A percentile compares a stretch with the other conserved stretches of the same genome.
These are phyloP conservation scores for Linyphia triangularis DNA, from an alignment of 2,888 invertebrate species.

Conservation along the genomic window DNA sequence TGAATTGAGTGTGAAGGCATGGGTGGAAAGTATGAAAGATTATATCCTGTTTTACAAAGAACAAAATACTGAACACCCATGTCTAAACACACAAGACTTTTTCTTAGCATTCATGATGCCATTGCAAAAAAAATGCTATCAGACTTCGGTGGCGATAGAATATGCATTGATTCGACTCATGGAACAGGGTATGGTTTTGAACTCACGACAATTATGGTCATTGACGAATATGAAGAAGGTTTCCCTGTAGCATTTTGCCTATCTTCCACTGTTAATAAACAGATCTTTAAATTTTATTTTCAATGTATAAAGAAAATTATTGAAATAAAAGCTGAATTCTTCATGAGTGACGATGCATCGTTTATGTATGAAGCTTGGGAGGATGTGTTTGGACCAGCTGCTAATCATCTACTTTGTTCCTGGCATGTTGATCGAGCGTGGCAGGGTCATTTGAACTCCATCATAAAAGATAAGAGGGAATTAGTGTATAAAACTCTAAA, in stretches of 20 bases:
- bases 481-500: too few relatives aligned
- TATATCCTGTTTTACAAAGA: neutral
- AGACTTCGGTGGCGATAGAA: neutral
- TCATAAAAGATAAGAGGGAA: too few relatives aligned
- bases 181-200: neutral
- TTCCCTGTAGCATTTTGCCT: neutral
- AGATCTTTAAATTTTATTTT: neutral
- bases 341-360: neutral
- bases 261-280: neutral
- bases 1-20: neutral
- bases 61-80: neutral
- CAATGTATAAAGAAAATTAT: neutral
- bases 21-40: neutral
- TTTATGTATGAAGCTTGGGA: neutral
- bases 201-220: neutral
- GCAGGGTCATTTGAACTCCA: too few relatives aligned
- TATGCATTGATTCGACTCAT: neutral
- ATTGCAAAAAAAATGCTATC: neutral
- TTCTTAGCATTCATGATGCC: neutral
- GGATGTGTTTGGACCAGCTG: neutral
- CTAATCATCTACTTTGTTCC: too few relatives aligned
- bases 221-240: constrained; percentile 1
- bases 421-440: too few relatives aligned
- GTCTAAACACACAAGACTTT: neutral
- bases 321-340: neutral